Base-by-base conservation (phyloP, 2,888 invertebrate species). In the Monoplex corrugatus region DNA sequence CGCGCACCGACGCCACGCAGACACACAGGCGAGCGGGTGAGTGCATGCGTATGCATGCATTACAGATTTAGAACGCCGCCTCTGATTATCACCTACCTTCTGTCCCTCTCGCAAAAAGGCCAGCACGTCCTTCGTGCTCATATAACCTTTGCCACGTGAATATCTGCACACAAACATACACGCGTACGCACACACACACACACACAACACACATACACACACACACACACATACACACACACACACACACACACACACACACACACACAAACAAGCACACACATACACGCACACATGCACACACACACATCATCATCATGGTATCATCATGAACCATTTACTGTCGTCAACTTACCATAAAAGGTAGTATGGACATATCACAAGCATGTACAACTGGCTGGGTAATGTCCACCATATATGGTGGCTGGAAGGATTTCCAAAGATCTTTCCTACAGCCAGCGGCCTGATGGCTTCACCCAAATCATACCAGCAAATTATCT, bases 91-190 rank as follows among this genome's bases (percentile, higher is more conserved):
- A 87, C 91, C 92, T 92, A 96, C 96, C 93, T 96, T 95, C 94
- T 97, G 97, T 92, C 97, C 97, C 72, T 95, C 95, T n/a, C 94
- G 94, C 32, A 97, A 94, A 93, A 97, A 97, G 87, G 95, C 94
- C 68, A 95, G 94, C 75, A 97, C 94, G 92, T 97, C 97, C 83
- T 95, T 94, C 3, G 96, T 94, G 57, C 96, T 96, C 94, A 97
- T 95, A 90, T 96, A 95, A 38, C 95, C 96, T 86, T 96, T 96
- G 85, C 96, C 96, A 89, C 95, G 94, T 16, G 96, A 94, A 91
- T 95, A 96, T 68, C 95, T 95, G 91, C 23, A 68, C 16, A n/a
- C 68, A 68, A 1, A 75, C 75, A 38, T 38, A 75, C 38, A 3
- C 75, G 16, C 75, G 16, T 23, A 32, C 82, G 45, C 82, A 45